phyloP scores from a whole-genome alignment of 2,888 invertebrate species.

The Antheraea assamensis region DNA sequence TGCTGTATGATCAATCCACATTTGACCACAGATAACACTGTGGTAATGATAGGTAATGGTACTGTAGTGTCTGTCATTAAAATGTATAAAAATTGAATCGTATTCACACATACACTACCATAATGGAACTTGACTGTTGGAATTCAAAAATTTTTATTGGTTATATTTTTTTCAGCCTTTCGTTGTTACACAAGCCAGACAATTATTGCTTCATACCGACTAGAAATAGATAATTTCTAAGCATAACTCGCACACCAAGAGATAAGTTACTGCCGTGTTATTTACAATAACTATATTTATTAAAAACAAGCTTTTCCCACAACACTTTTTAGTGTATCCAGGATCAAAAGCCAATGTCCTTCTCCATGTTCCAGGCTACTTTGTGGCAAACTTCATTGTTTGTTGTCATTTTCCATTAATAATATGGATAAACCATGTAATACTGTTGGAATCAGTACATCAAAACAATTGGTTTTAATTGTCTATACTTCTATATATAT shows the following conservation, averaged over 20 bases:
- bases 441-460: neutral
- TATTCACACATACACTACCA: neutral
- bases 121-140: neutral
- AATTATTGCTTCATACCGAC: neutral
- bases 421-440: neutral
- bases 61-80: neutral
- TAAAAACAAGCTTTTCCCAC: neutral
- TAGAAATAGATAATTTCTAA: neutral
- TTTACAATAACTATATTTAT: neutral
- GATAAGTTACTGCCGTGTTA: neutral
- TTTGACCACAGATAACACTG: slow-evolving; percentile 9
- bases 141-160: neutral
- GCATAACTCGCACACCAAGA: neutral
- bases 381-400: too few species aligned
- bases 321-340: too few species aligned
- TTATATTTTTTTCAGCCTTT: neutral
- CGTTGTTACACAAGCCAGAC: neutral
- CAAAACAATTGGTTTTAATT: too few species aligned
- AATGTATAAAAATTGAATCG: neutral
- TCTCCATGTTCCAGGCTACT: too few species aligned
- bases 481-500: neutral
- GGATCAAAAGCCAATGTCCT: too few species aligned
- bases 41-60: slow-evolving; percentile 8
- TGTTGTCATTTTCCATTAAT: too few species aligned
- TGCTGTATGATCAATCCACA: neutral